These are phyloP conservation scores for Gymnopithys bicolor DNA, from an alignment of 2,797 vertebrate species.

Conservation along the genomic window DNA sequence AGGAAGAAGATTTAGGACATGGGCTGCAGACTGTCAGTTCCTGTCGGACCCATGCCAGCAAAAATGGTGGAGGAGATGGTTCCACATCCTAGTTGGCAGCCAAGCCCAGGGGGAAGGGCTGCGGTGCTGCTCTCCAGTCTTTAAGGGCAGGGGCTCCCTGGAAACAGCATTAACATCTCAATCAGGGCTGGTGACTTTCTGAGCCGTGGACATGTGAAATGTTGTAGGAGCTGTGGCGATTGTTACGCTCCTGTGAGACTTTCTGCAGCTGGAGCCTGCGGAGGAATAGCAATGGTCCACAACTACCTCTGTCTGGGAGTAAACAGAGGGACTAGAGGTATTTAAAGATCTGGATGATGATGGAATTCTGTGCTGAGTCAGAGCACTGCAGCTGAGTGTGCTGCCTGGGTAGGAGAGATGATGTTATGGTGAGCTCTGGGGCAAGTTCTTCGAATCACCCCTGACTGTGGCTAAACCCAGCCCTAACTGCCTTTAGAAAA, in stretches of 20 bases:
- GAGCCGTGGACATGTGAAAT: neutral
- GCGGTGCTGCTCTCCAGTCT: neutral
- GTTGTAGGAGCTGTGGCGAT: neutral
- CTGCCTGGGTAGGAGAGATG: neutral
- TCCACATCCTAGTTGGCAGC: neutral
- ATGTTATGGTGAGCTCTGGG: accelerated
- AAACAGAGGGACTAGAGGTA: neutral
- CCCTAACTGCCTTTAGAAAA: neutral
- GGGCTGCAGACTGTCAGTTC: neutral
- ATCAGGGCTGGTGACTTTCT: neutral
- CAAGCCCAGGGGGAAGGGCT: neutral
- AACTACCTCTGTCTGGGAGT: neutral
- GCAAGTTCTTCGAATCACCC: neutral
- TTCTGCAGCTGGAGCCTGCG: neutral
- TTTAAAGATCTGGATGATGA: neutral
- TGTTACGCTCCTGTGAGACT: neutral
- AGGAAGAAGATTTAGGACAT: neutral
- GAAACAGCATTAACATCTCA: slow-evolving; percentile 58
- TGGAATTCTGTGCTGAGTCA: neutral
- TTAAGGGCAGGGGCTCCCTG: slow-evolving; percentile 19
- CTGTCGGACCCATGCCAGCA: neutral
- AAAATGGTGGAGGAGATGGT: neutral
- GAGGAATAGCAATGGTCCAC: neutral
- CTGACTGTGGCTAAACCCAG: neutral
- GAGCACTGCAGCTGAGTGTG: neutral